A percentile compares a stretch with the other conserved stretches of the same genome.
Conservation (phyloP, 2,113 vertebrate species). For the Amphiprion percula region DNA sequence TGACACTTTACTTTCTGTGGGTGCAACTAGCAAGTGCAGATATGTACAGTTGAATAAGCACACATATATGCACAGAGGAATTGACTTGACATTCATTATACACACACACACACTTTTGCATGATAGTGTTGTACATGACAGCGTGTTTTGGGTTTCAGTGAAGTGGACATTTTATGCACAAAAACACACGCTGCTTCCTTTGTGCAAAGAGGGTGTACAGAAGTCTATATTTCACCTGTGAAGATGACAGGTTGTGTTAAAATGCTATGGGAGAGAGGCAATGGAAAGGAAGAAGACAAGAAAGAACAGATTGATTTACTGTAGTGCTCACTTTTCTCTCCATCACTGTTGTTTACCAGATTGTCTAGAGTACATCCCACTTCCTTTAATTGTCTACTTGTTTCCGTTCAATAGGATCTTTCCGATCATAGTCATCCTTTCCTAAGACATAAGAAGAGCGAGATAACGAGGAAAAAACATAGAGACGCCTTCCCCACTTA, state of each 20-base stretch:
- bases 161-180: neutral
- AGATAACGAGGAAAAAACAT: neutral
- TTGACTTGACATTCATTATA: conserved; percentile 12
- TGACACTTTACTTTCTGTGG: conserved; percentile 25
- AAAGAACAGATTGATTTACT: conserved; percentile 2
- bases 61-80: conserved; percentile 9
- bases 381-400: too few relatives aligned
- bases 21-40: conserved; percentile 13
- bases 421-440: conserved; percentile 3
- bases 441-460: neutral
- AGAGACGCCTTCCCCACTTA: neutral
- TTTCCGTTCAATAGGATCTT: neutral
- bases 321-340: neutral
- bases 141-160: conserved; percentile 1
- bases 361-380: neutral
- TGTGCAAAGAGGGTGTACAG: neutral
- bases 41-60: conserved; percentile 22
- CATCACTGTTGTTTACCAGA: conserved; percentile 1
- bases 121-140: neutral
- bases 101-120: neutral
- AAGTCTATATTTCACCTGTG: neutral
- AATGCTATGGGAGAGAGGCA: too few relatives aligned
- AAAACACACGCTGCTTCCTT: neutral
- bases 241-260: neutral
- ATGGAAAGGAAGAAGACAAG: too few relatives aligned